A percentile compares a stretch with the other conserved stretches of the same genome.
phyloP scores from a whole-genome alignment of 1,140 invertebrate species.

The Aphis gossypii region DNA sequence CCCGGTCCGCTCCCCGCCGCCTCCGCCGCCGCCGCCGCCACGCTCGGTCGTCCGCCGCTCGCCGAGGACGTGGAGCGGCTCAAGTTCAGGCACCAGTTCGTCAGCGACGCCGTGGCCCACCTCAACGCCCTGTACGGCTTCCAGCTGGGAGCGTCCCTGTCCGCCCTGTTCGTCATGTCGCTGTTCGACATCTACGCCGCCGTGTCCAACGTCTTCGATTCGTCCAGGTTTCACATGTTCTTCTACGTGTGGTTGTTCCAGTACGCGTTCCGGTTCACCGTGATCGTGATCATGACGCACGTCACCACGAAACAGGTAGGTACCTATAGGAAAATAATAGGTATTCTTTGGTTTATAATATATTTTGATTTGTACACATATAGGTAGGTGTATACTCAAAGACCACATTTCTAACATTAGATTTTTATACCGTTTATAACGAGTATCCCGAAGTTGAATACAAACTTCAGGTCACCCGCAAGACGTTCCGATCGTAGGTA shows the following conservation, averaged over 20 bases:
- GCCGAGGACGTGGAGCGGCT: background rate
- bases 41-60: no score
- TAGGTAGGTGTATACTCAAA: no score
- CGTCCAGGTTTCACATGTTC: background rate
- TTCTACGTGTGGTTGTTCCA: background rate
- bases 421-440: no score
- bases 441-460: no score
- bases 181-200: background rate
- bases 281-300: background rate
- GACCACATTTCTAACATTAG: no score
- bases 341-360: background rate
- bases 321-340: background rate
- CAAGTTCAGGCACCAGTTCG: background rate
- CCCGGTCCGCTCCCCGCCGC: no score
- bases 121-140: conserved; percentile 7
- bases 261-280: conserved; percentile 10
- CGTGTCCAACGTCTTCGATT: background rate
- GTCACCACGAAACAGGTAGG: conserved; percentile 22
- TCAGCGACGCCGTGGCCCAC: background rate
- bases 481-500: no score
- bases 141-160: background rate
- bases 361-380: background rate
- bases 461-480: no score
- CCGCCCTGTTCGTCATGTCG: background rate
- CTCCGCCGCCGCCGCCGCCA: no score